These are phyloP conservation scores for Pherbina coryleti DNA, from an alignment of 2,888 invertebrate genomes.

Conservation along the genomic window DNA sequence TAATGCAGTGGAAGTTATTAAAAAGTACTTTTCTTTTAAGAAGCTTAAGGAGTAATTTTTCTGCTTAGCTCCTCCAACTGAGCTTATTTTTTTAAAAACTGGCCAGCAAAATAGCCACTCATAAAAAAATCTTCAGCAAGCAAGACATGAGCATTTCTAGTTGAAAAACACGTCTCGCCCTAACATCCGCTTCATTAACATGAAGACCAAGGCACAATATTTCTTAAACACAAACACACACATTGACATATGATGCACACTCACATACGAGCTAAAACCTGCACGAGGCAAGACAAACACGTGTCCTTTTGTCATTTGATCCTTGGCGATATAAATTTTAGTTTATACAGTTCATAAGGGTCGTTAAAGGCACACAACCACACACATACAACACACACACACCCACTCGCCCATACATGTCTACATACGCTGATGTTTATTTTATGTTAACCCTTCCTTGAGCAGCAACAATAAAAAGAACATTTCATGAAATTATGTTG, in stretches of 20 bases:
- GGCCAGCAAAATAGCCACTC: background rate
- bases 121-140: background rate
- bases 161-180: slow-evolving; percentile 37
- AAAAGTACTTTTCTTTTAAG: no score
- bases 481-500: slow-evolving; percentile 32
- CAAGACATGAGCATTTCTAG: background rate
- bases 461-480: slow-evolving; percentile 15
- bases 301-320: slow-evolving; percentile 35
- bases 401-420: background rate
- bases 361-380: slow-evolving; percentile 20
- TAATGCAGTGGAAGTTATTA: background rate
- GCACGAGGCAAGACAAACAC: slow-evolving; percentile 29
- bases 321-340: slow-evolving; percentile 28
- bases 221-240: background rate
- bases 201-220: slow-evolving; percentile 1
- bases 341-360: slow-evolving; percentile 29
- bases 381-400: background rate
- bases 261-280: background rate
- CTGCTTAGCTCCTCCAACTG: background rate
- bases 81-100: background rate
- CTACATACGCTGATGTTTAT: background rate
- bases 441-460: slow-evolving; percentile 8
- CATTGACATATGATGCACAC: background rate
- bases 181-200: slow-evolving; percentile 37
- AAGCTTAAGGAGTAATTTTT: no score